These are phyloP conservation scores for Drosophila phalerata DNA, from an alignment of 2,888 invertebrate genomes.

Conservation along the genomic window DNA sequence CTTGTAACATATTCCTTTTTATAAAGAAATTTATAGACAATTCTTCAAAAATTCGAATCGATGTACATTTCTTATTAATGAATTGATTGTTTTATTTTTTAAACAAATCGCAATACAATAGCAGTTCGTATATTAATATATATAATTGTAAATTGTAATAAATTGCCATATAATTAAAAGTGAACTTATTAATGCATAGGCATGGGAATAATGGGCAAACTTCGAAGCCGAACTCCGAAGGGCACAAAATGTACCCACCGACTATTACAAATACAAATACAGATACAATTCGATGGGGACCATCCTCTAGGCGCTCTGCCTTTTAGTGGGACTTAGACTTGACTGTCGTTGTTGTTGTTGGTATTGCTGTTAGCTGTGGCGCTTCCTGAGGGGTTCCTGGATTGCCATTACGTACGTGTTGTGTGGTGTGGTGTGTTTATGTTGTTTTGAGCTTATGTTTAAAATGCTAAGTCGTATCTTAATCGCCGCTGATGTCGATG, in stretches of 20 bases:
- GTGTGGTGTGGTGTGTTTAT: neutral
- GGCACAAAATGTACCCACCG: slow-evolving; percentile 6
- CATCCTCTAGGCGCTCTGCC: slow-evolving; percentile 2
- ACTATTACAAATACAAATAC: slow-evolving; percentile 29
- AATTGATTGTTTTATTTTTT: slow-evolving; percentile 46
- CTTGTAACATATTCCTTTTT: too few species aligned
- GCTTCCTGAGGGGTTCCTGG: neutral
- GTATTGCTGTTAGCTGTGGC: slow-evolving; percentile 1
- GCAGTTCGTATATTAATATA: slow-evolving; percentile 49
- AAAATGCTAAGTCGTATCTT: slow-evolving; percentile 61
- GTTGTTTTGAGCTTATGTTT: slow-evolving; percentile 59
- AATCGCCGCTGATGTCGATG: slow-evolving; percentile 18
- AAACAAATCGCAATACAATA: slow-evolving; percentile 68
- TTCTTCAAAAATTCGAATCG: neutral
- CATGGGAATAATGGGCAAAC: slow-evolving; percentile 24
- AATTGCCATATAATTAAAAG: slow-evolving; percentile 62
- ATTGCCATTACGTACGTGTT: slow-evolving; percentile 8
- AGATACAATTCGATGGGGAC: slow-evolving; percentile 35
- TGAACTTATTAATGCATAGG: slow-evolving; percentile 50
- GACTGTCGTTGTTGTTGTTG: neutral
- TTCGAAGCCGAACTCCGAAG: slow-evolving; percentile 11
- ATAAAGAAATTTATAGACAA: neutral
- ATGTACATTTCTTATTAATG: slow-evolving; percentile 16
- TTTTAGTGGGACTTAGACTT: slow-evolving; percentile 10
- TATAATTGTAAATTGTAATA: slow-evolving; percentile 63